Base-by-base conservation (phyloP, 1,140 invertebrate genomes). In the Chymomyza costata region DNA sequence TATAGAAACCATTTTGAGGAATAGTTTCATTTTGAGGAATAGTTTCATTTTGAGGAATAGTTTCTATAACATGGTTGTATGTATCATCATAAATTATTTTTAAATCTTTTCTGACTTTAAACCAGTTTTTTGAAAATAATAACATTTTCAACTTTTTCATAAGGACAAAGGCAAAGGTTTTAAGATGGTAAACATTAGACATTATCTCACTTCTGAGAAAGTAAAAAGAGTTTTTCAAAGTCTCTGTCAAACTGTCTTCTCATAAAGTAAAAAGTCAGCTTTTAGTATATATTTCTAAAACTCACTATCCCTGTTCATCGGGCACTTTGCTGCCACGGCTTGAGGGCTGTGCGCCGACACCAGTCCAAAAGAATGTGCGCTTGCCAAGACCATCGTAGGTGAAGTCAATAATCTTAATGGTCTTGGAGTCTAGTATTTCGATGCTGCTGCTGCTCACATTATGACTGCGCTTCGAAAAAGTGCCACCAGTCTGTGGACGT, bases 221-320 rank as follows among this genome's bases (percentile, higher is more conserved):
- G n/a, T n/a, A n/a, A n/a, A n/a, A n/a, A n/a, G n/a, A n/a, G n/a
- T n/a, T n/a, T n/a, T n/a, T n/a, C n/a, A n/a, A n/a, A n/a, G n/a
- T n/a, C n/a, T n/a, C n/a, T n/a, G n/a, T n/a, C n/a, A n/a, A n/a
- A n/a, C n/a, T n/a, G n/a, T n/a, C n/a, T n/a, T n/a, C n/a, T n/a
- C n/a, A 16, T 17, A 31, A 31, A 30, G 10, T 40, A 6, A n/a
- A 0, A 16, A 6, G 7, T n/a, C n/a, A n/a, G n/a, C n/a, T n/a
- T n/a, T n/a, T 0, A 10, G 8, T 17, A 15, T 13, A 1, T 6
- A n/a, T 2, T 5, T n/a, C 14, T 17, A 25, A 35, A 13, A 91
- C 94, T 93, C 87, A 96, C 94, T 96, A 97, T 90, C 95, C 95
- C 64, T 92, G 90, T 87, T 97, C 95, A 86, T 97, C 94, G 1